Evolutionary conservation across 2,113 vertebrate genomes (phyloP), one percentile per base, ranked within the genome.

Genomic region (Gymnorhina tibicen): DNA sequence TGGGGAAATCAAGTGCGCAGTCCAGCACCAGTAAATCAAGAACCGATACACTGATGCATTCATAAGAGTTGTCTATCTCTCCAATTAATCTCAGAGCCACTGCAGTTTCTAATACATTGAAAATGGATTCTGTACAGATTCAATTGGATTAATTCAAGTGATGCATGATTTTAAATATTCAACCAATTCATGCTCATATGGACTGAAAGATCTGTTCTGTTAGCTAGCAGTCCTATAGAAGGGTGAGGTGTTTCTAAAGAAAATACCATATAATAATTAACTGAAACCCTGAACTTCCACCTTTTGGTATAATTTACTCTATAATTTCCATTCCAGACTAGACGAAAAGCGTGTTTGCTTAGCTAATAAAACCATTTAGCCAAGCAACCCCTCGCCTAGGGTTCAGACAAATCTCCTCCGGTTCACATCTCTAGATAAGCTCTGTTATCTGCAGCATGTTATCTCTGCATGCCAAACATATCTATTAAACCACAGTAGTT

Each of bases 321-420:
- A 19, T 32, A 55, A 79, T 87, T 96, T 94, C 81, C 70, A 96
- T 69, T 70, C 91, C 87, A 95, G 41, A 89, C 47, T 39, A 81
- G 53, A 91, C 64, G 81, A 93, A 81, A 96, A 77, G 13, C 33
- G 52, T 91, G 64, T 94, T 95, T 96, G 73, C 67, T 93, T 67
- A 80, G 46, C 92, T 75, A 87, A 70, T 60, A 95, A 55, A 92
- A 55, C 39, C 58, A 52, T 78, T 41, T 42, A 87, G 77, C 30
- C 91, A 95, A 93, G 53, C 50, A 95, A 70, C 16, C 39, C 35
- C 69, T 80, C 74, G 41, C 76, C 83, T 44, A 87, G 82, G 20
- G 32, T 69, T 96, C 92, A 88, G 62, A 73, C 85, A 85, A 24
- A 93, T 47, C 60, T 85, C 26, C 23, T 88, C 84, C 55, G 33